Conservation (phyloP, 2,797 vertebrate genomes). For the Nothura maculosa region DNA sequence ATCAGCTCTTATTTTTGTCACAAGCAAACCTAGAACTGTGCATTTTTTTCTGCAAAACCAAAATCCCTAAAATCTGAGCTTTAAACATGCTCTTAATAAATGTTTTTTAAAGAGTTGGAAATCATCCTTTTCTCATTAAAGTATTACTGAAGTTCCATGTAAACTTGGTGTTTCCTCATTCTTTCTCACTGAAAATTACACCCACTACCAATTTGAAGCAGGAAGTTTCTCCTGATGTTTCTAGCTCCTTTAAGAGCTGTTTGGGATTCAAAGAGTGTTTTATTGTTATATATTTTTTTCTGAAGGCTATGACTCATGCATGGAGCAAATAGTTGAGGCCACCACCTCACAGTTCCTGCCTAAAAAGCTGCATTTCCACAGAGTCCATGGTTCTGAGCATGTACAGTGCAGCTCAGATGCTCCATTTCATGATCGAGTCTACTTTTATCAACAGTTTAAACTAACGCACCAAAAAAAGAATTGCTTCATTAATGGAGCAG, state of each 20-base stretch:
- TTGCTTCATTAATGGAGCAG: background rate
- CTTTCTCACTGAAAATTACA: background rate
- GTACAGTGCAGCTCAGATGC: background rate
- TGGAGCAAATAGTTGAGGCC: background rate
- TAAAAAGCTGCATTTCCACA: background rate
- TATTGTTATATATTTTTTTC: background rate
- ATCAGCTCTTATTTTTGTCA: background rate
- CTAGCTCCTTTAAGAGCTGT: background rate
- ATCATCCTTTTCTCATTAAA: background rate
- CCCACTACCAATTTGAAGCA: background rate
- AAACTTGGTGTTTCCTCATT: background rate
- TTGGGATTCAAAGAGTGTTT: background rate
- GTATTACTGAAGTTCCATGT: background rate
- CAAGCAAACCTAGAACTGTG: background rate
- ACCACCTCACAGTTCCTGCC: fast-evolving
- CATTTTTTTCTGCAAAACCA: background rate
- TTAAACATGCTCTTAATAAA: background rate
- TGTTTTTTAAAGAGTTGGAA: slow-evolving; percentile 10
- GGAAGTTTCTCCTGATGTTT: background rate
- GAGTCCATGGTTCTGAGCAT: background rate
- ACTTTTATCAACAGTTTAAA: background rate
- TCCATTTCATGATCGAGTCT: background rate
- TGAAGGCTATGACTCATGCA: background rate
- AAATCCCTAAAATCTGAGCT: background rate
- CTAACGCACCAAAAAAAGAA: background rate